These are phyloP conservation scores for Sarcophaga carnaria DNA, from an alignment of 2,888 invertebrate species.

Conservation along the genomic window DNA sequence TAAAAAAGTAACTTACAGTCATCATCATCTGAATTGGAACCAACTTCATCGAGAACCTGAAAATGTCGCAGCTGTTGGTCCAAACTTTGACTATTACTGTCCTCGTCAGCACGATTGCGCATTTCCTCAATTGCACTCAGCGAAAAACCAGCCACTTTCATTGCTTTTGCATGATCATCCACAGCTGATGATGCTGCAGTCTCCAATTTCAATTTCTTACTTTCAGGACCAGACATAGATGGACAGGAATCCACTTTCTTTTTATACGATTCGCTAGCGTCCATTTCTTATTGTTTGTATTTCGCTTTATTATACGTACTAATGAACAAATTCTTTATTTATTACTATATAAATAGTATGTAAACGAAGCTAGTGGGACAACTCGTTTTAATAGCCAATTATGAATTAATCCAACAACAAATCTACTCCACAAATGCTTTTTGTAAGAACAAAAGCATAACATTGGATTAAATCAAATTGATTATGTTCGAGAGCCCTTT, in stretches of 20 bases:
- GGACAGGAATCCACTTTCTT: slow-evolving; percentile 15
- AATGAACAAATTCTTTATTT: slow-evolving; percentile 40
- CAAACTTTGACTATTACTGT: slow-evolving; percentile 74
- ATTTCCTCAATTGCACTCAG: slow-evolving; percentile 79
- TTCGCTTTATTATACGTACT: slow-evolving; percentile 20
- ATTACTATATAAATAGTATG: slow-evolving; percentile 45
- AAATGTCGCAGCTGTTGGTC: slow-evolving; percentile 84
- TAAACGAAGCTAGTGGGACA: slow-evolving; percentile 71
- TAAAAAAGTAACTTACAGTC: slow-evolving; percentile 71
- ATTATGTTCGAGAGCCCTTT: slow-evolving; percentile 77
- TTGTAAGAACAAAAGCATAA: slow-evolving; percentile 71
- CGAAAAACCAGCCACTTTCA: slow-evolving; percentile 79
- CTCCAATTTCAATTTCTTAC: slow-evolving; percentile 54
- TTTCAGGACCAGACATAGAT: slow-evolving; percentile 24
- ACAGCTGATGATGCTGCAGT: slow-evolving; percentile 32
- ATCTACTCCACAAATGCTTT: slow-evolving; percentile 74
- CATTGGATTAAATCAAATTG: slow-evolving; percentile 82
- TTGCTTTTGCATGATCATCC: slow-evolving; percentile 72
- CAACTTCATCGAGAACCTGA: slow-evolving; percentile 86
- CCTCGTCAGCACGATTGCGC: slow-evolving; percentile 77
- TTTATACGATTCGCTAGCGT: slow-evolving; percentile 4
- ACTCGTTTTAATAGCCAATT: slow-evolving; percentile 82
- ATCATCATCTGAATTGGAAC: slow-evolving; percentile 81
- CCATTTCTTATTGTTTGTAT: slow-evolving; percentile 26
- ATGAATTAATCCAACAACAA: slow-evolving; percentile 81